These are phyloP conservation scores for Lasioglossum leucozonium DNA, from an alignment of 2,888 invertebrate genomes.

Conservation along the genomic window DNA sequence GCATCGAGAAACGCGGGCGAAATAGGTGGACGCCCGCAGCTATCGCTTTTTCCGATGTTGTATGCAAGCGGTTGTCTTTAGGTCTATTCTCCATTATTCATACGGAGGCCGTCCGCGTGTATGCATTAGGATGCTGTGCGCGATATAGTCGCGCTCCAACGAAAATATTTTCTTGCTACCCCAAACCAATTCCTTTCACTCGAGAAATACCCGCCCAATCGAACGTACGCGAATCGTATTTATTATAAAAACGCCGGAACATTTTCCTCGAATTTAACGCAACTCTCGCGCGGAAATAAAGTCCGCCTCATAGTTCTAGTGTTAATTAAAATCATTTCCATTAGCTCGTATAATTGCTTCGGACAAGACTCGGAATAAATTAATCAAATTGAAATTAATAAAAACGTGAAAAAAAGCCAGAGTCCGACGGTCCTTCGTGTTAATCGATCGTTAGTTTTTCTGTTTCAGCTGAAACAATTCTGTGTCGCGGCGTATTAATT, in stretches of 20 bases:
- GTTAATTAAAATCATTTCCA: neutral
- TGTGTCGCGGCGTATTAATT: neutral
- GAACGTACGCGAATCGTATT: neutral
- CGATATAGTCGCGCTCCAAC: neutral
- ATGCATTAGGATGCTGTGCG: neutral
- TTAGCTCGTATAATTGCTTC: neutral
- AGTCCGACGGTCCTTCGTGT: neutral
- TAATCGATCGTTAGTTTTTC: neutral
- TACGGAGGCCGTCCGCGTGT: conserved; percentile 11
- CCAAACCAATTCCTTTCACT: neutral
- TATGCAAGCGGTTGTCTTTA: conserved; percentile 30
- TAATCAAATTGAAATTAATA: neutral
- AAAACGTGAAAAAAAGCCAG: neutral
- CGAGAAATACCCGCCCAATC: neutral
- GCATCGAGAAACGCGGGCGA: conserved; percentile 31
- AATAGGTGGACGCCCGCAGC: conserved; percentile 34
- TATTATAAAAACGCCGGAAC: neutral
- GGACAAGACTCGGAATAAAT: neutral
- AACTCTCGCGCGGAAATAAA: neutral
- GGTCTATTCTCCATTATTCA: conserved; percentile 62
- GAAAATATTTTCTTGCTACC: neutral
- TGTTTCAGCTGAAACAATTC: neutral
- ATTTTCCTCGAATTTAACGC: neutral
- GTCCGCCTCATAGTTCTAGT: neutral
- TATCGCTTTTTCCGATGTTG: conserved; percentile 55